These are phyloP conservation scores for Xylota segnis DNA, from an alignment of 2,888 invertebrate species.

Conservation along the genomic window DNA sequence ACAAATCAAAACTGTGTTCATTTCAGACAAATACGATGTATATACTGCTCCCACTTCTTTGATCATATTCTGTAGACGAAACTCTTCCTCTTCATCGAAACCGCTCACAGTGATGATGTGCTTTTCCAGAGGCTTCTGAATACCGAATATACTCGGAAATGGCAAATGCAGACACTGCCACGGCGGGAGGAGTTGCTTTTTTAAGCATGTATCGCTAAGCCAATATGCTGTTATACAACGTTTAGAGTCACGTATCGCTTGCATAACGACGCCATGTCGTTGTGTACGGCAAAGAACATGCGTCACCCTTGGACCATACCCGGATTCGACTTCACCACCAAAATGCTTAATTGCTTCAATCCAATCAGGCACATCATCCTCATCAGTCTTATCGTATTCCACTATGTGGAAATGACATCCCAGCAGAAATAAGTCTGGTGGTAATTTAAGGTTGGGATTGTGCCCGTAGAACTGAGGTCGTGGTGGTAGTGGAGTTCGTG, in stretches of 20 bases:
- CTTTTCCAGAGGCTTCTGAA: slow-evolving; percentile 90
- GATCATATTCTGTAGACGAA: slow-evolving; percentile 93
- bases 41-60: slow-evolving; percentile 93
- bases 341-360: slow-evolving; percentile 90
- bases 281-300: slow-evolving; percentile 97
- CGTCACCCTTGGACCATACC: slow-evolving; percentile 94
- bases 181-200: slow-evolving; percentile 95
- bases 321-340: slow-evolving; percentile 94
- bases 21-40: slow-evolving; percentile 91
- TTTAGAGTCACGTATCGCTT: slow-evolving; percentile 88
- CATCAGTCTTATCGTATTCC: slow-evolving; percentile 91
- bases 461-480: slow-evolving; percentile 95
- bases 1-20: slow-evolving; percentile 91
- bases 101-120: slow-evolving; percentile 94
- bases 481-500: slow-evolving; percentile 85
- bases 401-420: slow-evolving; percentile 97
- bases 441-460: slow-evolving; percentile 95
- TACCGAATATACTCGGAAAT: slow-evolving; percentile 87
- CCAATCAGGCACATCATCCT: slow-evolving; percentile 88
- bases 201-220: slow-evolving; percentile 95
- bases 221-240: slow-evolving; percentile 93
- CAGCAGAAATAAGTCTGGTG: slow-evolving; percentile 94
- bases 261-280: slow-evolving; percentile 95
- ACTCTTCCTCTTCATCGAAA: slow-evolving; percentile 94
- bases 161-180: slow-evolving; percentile 98